A percentile compares a stretch with the other conserved stretches of the same genome.
phyloP scores from a whole-genome alignment of 1,140 invertebrate genomes.

The Cyclina sinensis region DNA sequence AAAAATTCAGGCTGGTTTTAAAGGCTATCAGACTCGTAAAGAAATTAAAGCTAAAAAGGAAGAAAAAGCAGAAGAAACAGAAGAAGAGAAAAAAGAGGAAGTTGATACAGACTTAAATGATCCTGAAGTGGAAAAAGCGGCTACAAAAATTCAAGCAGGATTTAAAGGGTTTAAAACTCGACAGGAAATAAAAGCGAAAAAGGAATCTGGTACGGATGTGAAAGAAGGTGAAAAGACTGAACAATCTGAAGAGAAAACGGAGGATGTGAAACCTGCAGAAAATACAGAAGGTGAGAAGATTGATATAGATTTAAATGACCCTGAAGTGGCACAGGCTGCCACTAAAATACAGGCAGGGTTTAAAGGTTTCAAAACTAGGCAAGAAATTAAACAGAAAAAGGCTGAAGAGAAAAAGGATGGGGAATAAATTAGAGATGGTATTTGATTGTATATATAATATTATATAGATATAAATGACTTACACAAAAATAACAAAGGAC shows the following conservation, averaged over 20 bases:
- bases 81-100: slow-evolving; percentile 48
- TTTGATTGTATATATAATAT: no score
- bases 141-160: slow-evolving; percentile 80
- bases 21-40: slow-evolving; percentile 78
- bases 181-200: slow-evolving; percentile 66
- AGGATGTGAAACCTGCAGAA: slow-evolving; percentile 5
- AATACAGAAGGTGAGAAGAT: slow-evolving; percentile 64
- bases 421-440: neutral
- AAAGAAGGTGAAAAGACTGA: neutral
- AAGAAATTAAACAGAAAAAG: slow-evolving; percentile 68
- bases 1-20: slow-evolving; percentile 81
- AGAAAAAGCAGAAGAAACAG: slow-evolving; percentile 23
- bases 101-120: slow-evolving; percentile 70
- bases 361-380: slow-evolving; percentile 74
- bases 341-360: slow-evolving; percentile 82
- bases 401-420: slow-evolving; percentile 40
- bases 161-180: slow-evolving; percentile 74
- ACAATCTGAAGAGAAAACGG: slow-evolving; percentile 10
- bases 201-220: slow-evolving; percentile 29
- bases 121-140: slow-evolving; percentile 75
- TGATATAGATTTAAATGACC: slow-evolving; percentile 80
- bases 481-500: no score
- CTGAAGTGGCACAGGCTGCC: slow-evolving; percentile 76
- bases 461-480: no score
- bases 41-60: slow-evolving; percentile 71